Evolutionary conservation across 2,113 vertebrate species (phyloP).

Genomic region (Dipodomys spectabilis): DNA sequence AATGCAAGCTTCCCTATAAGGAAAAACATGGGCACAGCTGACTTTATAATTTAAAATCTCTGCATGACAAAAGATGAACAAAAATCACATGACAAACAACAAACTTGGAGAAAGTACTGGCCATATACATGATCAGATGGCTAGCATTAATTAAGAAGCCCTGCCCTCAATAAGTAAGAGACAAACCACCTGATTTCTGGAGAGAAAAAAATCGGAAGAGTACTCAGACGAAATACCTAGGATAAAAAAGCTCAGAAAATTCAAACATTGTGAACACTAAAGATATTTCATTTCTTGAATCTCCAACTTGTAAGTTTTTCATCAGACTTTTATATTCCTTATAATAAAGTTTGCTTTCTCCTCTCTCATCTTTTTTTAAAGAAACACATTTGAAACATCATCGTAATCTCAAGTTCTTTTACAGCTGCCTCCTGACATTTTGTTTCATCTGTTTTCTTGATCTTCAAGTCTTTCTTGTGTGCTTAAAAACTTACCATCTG

Average conservation of each 20-base stretch:
- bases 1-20: slow-evolving; percentile 33
- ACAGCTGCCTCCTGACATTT: slow-evolving; percentile 65
- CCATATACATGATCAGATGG: background rate
- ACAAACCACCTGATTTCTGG: background rate
- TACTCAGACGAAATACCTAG: background rate
- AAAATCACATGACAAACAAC: background rate
- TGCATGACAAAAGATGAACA: background rate
- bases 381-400: slow-evolving; percentile 90
- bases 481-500: background rate
- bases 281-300: background rate
- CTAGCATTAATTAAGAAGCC: background rate
- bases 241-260: background rate
- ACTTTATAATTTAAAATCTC: slow-evolving; percentile 52
- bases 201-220: background rate
- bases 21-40: slow-evolving; percentile 4
- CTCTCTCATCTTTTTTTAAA: slow-evolving; percentile 90
- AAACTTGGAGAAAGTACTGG: background rate
- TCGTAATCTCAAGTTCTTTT: slow-evolving; percentile 81
- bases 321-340: slow-evolving; percentile 87
- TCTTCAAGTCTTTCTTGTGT: background rate
- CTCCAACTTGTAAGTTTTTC: background rate
- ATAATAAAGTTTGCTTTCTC: slow-evolving; percentile 85
- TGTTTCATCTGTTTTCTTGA: background rate
- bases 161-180: background rate
- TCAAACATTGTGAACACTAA: background rate